phyloP scores from a whole-genome alignment of 1,140 invertebrate species.

The Drosophila bocki region DNA sequence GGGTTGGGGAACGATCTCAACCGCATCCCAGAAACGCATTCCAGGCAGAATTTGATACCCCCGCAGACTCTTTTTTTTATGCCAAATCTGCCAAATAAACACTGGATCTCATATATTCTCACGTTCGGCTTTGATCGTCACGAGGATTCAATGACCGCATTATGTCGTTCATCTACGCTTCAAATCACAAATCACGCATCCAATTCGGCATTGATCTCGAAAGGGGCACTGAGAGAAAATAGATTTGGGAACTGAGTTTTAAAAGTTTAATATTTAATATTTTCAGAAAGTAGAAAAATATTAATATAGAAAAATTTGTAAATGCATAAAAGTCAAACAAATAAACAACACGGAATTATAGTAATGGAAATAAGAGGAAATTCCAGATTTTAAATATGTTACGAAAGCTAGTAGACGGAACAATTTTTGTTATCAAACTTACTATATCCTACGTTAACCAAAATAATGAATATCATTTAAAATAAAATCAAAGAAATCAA shows the following conservation, averaged over 20 bases:
- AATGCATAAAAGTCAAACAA: too few relatives aligned
- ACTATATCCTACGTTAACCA: too few relatives aligned
- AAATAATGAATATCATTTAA: too few relatives aligned
- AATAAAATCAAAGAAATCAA: too few relatives aligned
- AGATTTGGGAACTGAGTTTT: not conserved
- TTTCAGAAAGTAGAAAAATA: not conserved
- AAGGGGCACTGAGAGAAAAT: not conserved
- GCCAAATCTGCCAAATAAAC: conserved; percentile 29
- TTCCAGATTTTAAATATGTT: too few relatives aligned
- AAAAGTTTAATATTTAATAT: not conserved
- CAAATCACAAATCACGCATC: conserved; percentile 21
- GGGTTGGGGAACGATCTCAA: conserved; percentile 2
- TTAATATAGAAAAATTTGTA: not conserved
- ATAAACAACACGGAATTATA: too few relatives aligned
- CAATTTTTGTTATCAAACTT: too few relatives aligned
- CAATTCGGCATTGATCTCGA: conserved; percentile 20
- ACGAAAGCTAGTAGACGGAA: too few relatives aligned
- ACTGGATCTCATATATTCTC: conserved; percentile 29
- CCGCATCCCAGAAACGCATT: conserved; percentile 34
- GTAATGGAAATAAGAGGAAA: too few relatives aligned
- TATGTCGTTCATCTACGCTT: conserved; percentile 24
- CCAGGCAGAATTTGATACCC: conserved; percentile 18
- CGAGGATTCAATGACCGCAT: conserved; percentile 56
- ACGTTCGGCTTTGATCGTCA: conserved; percentile 27
- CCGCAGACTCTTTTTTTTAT: not conserved